phyloP scores from a whole-genome alignment of 1,140 invertebrate species.

The Cydia fagiglandana region DNA sequence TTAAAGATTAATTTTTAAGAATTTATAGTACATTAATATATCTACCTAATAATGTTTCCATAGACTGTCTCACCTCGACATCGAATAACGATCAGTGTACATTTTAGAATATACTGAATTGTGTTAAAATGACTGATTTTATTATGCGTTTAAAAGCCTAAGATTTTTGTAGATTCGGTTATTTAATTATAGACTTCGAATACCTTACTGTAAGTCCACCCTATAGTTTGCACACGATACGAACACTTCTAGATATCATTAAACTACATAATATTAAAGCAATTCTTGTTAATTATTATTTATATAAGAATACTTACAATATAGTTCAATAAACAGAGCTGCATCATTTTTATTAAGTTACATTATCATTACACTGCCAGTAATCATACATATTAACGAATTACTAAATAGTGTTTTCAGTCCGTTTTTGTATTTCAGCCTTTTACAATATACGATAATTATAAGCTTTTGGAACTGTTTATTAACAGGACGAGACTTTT shows the following conservation, averaged over 20 bases:
- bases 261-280: slow-evolving; percentile 72
- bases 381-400: slow-evolving; percentile 73
- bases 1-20: slow-evolving; percentile 75
- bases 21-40: slow-evolving; percentile 76
- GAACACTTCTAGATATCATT: slow-evolving; percentile 57
- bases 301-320: slow-evolving; percentile 65
- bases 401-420: slow-evolving; percentile 64
- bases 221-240: slow-evolving; percentile 70
- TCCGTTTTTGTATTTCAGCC: slow-evolving; percentile 76
- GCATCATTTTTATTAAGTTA: slow-evolving; percentile 55
- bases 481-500: slow-evolving; percentile 43
- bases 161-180: slow-evolving; percentile 74
- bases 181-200: slow-evolving; percentile 68
- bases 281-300: slow-evolving; percentile 77
- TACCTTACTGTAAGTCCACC: slow-evolving; percentile 73
- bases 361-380: slow-evolving; percentile 76
- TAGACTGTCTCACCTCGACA: slow-evolving; percentile 70
- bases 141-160: slow-evolving; percentile 78
- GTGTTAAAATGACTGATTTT: slow-evolving; percentile 80
- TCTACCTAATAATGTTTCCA: slow-evolving; percentile 57
- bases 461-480: slow-evolving; percentile 73
- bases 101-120: slow-evolving; percentile 77
- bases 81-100: slow-evolving; percentile 75
- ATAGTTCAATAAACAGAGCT: slow-evolving; percentile 43
- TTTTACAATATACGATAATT: slow-evolving; percentile 67